Evolutionary conservation across 2,113 vertebrate genomes (phyloP), one percentile per base, ranked within the genome.

Genomic region (Cromileptes altivelis): DNA sequence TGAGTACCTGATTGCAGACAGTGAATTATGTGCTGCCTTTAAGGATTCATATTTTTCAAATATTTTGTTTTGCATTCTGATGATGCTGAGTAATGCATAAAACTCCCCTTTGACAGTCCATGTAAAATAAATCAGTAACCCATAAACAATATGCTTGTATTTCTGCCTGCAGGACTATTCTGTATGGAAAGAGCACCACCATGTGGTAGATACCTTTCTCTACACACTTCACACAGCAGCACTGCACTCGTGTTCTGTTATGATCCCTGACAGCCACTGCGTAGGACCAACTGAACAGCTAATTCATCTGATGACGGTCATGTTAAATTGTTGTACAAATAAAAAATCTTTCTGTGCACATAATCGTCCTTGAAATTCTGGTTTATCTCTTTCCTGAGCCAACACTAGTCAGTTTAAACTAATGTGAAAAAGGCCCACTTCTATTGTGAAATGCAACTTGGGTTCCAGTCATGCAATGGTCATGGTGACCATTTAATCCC

Each of bases 141-240:
- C 49, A 4, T 9, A 14, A 40, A 17, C n/a, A 61, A 37, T 18
- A 13, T 7, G 27, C 4, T 12, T 11, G 0, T 17, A 17, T 23
- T 49, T 6, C 42, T 74, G 45, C 23, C 21, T 2, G 4, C 7
- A 17, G 10, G 0, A 6, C 18, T 30, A 2, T 78, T 12, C 53
- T 37, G 19, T 49, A 23, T 68, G 53, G 25, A 58, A 47, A 58
- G 52, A 68, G 53, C 25, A 18, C 53, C 75, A 33, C 75, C 53
- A 1, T 1, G 9, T 68, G 64, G 64, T 30, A 3, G 0, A 67
- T 30, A 6, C 1, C 27, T 47, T 53, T 14, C 15, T 25, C 21
- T 23, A n/a, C 57, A 68, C 15, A 23, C 23, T 21, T 25, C 4
- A 58, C 33, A 45, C 13, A 10, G 64, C 25, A 50, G 45, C 25